Conservation (phyloP, 2,888 invertebrate species). For the Phlogophora meticulosa region DNA sequence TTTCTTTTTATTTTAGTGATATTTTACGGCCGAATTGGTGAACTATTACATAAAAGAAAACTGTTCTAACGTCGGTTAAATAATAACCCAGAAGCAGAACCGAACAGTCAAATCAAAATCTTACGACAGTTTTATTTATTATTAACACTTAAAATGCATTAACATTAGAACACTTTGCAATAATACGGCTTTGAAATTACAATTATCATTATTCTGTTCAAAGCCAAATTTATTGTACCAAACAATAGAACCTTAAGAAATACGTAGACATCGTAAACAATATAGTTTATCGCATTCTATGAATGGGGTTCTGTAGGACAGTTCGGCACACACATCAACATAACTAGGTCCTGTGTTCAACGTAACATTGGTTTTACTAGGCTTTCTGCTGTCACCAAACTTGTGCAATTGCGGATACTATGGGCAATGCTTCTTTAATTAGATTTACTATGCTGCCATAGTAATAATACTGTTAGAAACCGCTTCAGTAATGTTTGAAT, state of each 20-base stretch:
- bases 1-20: too few relatives aligned
- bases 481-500: not conserved
- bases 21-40: too few relatives aligned
- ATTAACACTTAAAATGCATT: not conserved
- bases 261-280: slow-evolving; percentile 13
- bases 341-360: slow-evolving; percentile 2
- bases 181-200: slow-evolving; percentile 4
- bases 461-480: not conserved
- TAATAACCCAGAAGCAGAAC: not conserved
- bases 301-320: slow-evolving; percentile 7
- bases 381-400: slow-evolving; percentile 11
- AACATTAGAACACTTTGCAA: not conserved
- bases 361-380: slow-evolving; percentile 2
- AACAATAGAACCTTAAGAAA: slow-evolving; percentile 14
- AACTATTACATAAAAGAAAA: too few relatives aligned
- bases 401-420: not conserved
- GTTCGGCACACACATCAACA: slow-evolving; percentile 2
- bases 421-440: not conserved
- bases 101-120: not conserved
- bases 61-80: not conserved
- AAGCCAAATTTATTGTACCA: slow-evolving; percentile 12
- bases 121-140: slow-evolving; percentile 9
- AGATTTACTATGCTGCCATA: not conserved
- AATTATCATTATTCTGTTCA: slow-evolving; percentile 16
- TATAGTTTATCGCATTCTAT: slow-evolving; percentile 15